These are phyloP conservation scores for Acleris laterana DNA, from an alignment of 2,888 invertebrate species.

Conservation along the genomic window DNA sequence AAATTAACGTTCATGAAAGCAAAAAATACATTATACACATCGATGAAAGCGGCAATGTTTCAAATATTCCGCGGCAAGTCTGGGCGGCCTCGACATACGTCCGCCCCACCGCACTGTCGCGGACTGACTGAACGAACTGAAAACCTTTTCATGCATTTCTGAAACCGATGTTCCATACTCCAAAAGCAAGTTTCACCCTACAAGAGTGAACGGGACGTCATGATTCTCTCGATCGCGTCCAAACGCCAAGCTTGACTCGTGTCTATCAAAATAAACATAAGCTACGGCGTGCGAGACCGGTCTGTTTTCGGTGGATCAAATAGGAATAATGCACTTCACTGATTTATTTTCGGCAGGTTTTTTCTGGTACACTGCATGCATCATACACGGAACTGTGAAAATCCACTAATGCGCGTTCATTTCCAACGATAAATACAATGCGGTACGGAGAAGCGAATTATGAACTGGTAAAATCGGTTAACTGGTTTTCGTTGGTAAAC, in stretches of 20 bases:
- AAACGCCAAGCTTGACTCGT: constrained; percentile 52
- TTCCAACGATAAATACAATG: background rate
- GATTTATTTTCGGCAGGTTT: constrained; percentile 33
- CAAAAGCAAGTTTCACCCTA: constrained; percentile 60
- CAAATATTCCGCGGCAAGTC: constrained; percentile 44
- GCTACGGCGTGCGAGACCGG: constrained; percentile 61
- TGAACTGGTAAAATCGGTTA: no score
- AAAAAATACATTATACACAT: constrained; percentile 34
- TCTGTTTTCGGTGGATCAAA: constrained; percentile 52
- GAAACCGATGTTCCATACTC: constrained; percentile 47
- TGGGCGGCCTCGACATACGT: constrained; percentile 55
- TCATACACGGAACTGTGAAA: constrained; percentile 2
- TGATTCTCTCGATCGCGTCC: constrained; percentile 44
- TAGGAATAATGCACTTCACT: constrained; percentile 35
- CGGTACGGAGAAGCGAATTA: no score
- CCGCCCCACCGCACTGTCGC: constrained; percentile 74
- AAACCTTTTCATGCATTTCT: constrained; percentile 58
- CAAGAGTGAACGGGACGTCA: constrained; percentile 56
- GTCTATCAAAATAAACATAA: constrained; percentile 65
- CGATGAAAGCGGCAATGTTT: constrained; percentile 47
- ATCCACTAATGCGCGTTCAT: background rate
- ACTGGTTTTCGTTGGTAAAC: no score
- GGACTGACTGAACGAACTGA: constrained; percentile 64
- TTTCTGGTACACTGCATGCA: constrained; percentile 17
- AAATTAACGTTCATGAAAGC: constrained; percentile 1